Conservation (phyloP, 2,888 invertebrate genomes). For the Hartigia nigra region DNA sequence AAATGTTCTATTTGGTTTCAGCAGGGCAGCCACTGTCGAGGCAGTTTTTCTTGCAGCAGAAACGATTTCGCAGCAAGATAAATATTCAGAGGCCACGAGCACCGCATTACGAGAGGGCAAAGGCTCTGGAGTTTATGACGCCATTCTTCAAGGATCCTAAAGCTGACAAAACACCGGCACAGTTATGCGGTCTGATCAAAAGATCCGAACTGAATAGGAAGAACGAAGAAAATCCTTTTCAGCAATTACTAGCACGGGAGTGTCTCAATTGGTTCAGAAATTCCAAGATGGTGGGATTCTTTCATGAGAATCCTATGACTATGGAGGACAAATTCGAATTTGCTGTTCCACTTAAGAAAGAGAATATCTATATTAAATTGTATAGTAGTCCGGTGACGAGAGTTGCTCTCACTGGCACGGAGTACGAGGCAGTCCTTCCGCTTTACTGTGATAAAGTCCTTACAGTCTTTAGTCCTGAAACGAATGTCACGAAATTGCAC, state of each 20-base stretch:
- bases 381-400: conserved; percentile 76
- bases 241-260: conserved; percentile 79
- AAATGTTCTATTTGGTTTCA: conserved; percentile 38
- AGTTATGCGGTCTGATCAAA: conserved; percentile 68
- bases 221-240: conserved; percentile 74
- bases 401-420: conserved; percentile 75
- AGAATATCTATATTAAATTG: conserved; percentile 76
- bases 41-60: conserved; percentile 65
- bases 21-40: conserved; percentile 50
- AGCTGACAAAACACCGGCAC: conserved; percentile 54
- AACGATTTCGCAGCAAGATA: conserved; percentile 80
- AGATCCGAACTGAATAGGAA: conserved; percentile 41
- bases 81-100: conserved; percentile 80
- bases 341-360: conserved; percentile 72
- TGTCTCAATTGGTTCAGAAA: conserved; percentile 76
- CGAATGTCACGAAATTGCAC: conserved; percentile 72
- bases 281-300: conserved; percentile 78
- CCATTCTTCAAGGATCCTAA: conserved; percentile 71
- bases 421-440: conserved; percentile 75
- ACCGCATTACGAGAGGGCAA: conserved; percentile 77
- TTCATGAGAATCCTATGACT: conserved; percentile 79
- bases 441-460: conserved; percentile 75
- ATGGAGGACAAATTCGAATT: conserved; percentile 75
- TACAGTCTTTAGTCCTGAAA: conserved; percentile 78
- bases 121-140: conserved; percentile 74